phyloP scores from a whole-genome alignment of 2,888 invertebrate genomes.

The Drosophila trichaetosa region DNA sequence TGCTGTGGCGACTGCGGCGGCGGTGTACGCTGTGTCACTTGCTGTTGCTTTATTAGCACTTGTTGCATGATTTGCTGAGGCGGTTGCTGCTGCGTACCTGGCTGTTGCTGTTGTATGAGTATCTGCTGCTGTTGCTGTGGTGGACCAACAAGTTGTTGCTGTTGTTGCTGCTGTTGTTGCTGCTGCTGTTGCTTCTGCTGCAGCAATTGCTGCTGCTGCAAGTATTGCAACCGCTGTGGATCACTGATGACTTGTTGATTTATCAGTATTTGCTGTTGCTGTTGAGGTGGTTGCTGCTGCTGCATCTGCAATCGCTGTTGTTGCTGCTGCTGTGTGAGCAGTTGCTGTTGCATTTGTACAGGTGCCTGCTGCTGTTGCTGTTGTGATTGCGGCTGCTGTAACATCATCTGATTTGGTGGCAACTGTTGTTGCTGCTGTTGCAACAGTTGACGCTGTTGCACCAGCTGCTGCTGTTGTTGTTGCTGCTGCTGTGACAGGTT shows the following conservation, averaged over 20 bases:
- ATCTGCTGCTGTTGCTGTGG: conserved; percentile 84
- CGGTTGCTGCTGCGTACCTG: conserved; percentile 83
- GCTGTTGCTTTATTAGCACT: conserved; percentile 84
- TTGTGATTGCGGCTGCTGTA: conserved; percentile 66
- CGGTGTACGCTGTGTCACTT: conserved; percentile 79
- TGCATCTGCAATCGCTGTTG: conserved; percentile 72
- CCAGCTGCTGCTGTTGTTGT: conserved; percentile 77
- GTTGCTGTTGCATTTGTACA: conserved; percentile 67
- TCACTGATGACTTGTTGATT: conserved; percentile 84
- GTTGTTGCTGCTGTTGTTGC: conserved; percentile 50
- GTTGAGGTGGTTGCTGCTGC: conserved; percentile 80
- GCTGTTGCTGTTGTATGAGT: conserved; percentile 74
- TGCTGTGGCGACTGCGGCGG: conserved; percentile 79
- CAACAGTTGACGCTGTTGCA: conserved; percentile 62
- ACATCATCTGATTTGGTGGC: conserved; percentile 60
- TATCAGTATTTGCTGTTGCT: conserved; percentile 83
- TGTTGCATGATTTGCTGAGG: conserved; percentile 84
- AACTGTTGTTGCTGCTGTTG: conserved; percentile 72
- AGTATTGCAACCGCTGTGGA: conserved; percentile 83
- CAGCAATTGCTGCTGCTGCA: conserved; percentile 77
- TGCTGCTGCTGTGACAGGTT: conserved; percentile 78
- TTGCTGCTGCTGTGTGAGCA: conserved; percentile 66
- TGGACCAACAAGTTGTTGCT: conserved; percentile 82
- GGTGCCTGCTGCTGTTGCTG: conserved; percentile 67
- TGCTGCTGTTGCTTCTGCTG: conserved; percentile 80